Evolutionary conservation across 2,797 vertebrate species (phyloP).

Genomic region (Vireo griseus): DNA sequence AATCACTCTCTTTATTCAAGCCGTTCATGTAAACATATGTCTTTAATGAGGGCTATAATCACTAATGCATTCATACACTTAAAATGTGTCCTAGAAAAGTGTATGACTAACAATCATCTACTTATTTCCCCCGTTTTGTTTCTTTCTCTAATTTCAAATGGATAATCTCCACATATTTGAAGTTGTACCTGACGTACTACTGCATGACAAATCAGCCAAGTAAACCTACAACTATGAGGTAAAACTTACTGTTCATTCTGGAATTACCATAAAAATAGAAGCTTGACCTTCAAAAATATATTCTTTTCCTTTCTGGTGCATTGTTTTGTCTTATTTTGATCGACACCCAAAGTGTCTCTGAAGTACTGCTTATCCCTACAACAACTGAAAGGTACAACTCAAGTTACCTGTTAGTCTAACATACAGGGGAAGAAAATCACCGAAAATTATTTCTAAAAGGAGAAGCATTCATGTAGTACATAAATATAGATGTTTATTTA

Average conservation of each 20-base stretch:
- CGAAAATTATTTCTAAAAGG: neutral
- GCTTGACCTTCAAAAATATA: neutral
- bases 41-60: neutral
- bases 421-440: neutral
- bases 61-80: accelerated
- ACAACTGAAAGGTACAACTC: neutral
- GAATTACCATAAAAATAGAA: neutral
- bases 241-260: neutral
- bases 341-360: neutral
- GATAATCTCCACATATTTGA: neutral
- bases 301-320: accelerated
- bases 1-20: neutral
- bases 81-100: accelerated
- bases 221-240: neutral
- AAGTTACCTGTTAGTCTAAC: neutral
- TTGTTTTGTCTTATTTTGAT: neutral
- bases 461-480: neutral
- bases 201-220: neutral
- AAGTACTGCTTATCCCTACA: neutral
- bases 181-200: neutral
- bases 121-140: neutral
- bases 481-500: neutral
- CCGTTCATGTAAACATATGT: neutral
- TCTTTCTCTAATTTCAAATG: accelerated
- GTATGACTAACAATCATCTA: accelerated